Evolutionary conservation across 2,888 invertebrate species (phyloP), one percentile per base, ranked within the genome.

Genomic region (Anaspis maculata): DNA sequence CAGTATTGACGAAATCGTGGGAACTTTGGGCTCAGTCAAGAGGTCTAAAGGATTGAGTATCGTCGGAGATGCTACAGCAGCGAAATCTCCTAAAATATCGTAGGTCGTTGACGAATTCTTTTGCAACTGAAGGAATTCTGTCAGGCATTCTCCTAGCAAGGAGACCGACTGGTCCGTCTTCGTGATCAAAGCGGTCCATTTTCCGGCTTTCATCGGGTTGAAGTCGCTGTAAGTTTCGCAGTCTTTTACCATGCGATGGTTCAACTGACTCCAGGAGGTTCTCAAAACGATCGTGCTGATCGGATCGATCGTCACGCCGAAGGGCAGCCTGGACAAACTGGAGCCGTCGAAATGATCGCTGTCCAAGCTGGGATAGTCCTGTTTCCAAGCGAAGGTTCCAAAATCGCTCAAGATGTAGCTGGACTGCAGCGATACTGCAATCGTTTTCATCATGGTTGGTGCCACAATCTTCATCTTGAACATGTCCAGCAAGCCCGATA

Each of bases 381-480:
- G 76, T 34, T 69, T 76, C 82, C 82, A 83, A 15, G 68, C 62
- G 52, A 71, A 76, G 52, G 72, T 45, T 36, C 66, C 63, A 43
- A 71, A 68, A 27, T 69, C 66, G 15, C 54, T 60, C 37, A 73
- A 43, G 48, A 66, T 48, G 59, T 85, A 86, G n/a, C 83, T 83
- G 55, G 83, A 79, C 54, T 85, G 77, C 5, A 80, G 75, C 9
- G 85, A 82, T 7, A 88, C 76, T 30, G 74, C 67, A 13, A 83
- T 79, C 24, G 83, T 75, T 46, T 78, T 78, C 28, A 75, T 62
- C 41, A 52, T 69, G 49, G 50, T 56, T 11, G 72, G 76, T 24
- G 73, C 73, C n/a, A 83, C 76, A 57, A 85, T 76, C 74, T 89
- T 96, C 13, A 85, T 83, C 66, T 90, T 91, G 60, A 97, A 96